Percentiles rank a stretch among this genome's conserved stretches.
Evolutionary conservation across 1,140 invertebrate genomes (phyloP).

Genomic region (Ceratoteleas bidentatus): DNA sequence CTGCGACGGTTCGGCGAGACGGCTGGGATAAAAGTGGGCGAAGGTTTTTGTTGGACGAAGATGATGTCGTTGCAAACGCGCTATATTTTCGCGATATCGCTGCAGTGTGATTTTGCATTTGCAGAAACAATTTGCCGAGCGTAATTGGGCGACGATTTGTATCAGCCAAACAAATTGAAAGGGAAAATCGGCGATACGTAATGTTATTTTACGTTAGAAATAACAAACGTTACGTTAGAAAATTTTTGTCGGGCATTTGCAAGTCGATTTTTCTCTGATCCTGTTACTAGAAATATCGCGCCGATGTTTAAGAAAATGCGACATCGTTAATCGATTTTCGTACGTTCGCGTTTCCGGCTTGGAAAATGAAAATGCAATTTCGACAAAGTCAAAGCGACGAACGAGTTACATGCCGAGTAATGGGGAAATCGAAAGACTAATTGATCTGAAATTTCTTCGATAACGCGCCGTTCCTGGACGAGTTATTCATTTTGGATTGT

Average conservation of each 20-base stretch:
- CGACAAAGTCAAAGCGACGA: too few relatives aligned
- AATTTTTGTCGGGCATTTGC: slow-evolving; percentile 9
- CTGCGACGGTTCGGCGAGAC: too few relatives aligned
- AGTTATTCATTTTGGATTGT: too few relatives aligned
- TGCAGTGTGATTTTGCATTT: slow-evolving; percentile 22
- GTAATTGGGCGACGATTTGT: slow-evolving; percentile 32
- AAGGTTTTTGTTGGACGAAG: slow-evolving; percentile 1
- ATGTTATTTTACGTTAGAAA: slow-evolving; percentile 31
- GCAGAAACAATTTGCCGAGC: slow-evolving; percentile 30
- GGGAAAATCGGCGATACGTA: slow-evolving; percentile 16
- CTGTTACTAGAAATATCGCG: neutral
- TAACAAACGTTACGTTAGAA: slow-evolving; percentile 7
- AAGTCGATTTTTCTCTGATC: slow-evolving; percentile 14
- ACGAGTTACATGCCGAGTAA: too few relatives aligned
- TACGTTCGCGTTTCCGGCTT: too few relatives aligned
- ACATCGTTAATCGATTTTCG: neutral
- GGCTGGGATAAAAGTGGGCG: too few relatives aligned
- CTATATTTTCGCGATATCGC: too few relatives aligned
- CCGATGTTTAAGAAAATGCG: neutral
- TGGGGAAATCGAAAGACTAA: too few relatives aligned
- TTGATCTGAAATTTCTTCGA: too few relatives aligned
- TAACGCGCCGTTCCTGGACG: too few relatives aligned
- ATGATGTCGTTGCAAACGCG: slow-evolving; percentile 14
- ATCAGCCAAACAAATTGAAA: slow-evolving; percentile 35
- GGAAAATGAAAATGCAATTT: too few relatives aligned